phyloP scores from a whole-genome alignment of 2,797 vertebrate species.

The Aythya fuligula region DNA sequence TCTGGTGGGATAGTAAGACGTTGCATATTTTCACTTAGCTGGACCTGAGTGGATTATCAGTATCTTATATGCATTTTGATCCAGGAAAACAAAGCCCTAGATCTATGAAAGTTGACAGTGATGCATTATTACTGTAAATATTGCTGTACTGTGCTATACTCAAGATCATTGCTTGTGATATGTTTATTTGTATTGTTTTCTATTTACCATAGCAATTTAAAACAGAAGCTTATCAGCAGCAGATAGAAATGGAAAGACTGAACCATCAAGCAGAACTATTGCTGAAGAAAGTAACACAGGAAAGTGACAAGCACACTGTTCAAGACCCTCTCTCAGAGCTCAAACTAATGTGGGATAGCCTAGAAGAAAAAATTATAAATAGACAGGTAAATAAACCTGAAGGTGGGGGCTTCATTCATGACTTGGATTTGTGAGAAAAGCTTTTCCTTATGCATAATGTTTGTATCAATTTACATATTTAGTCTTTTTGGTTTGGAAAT shows the following conservation, averaged over 20 bases:
- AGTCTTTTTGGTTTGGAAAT: not conserved
- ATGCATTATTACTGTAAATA: not conserved
- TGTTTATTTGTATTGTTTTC: not conserved
- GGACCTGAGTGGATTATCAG: not conserved
- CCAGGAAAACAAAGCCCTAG: not conserved
- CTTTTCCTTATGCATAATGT: not conserved
- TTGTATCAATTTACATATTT: not conserved
- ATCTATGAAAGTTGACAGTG: not conserved
- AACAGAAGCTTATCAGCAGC: conserved; percentile 93
- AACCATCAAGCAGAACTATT: conserved; percentile 94
- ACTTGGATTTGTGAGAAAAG: not conserved
- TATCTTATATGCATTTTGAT: not conserved
- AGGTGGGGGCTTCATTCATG: not conserved
- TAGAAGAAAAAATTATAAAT: conserved; percentile 93
- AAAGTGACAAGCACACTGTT: conserved; percentile 88
- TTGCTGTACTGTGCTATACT: not conserved
- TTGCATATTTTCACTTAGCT: not conserved
- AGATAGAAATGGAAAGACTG: conserved; percentile 98
- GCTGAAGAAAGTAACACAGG: conserved; percentile 92
- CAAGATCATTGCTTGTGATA: not conserved
- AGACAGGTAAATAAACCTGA: conserved; percentile 86
- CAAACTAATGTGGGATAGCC: conserved; percentile 90
- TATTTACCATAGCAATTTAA: conserved; percentile 89
- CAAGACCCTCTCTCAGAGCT: conserved; percentile 94
- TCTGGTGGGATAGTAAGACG: not conserved